phyloP scores from a whole-genome alignment of 2,113 vertebrate genomes.

The Sebastes fasciatus region DNA sequence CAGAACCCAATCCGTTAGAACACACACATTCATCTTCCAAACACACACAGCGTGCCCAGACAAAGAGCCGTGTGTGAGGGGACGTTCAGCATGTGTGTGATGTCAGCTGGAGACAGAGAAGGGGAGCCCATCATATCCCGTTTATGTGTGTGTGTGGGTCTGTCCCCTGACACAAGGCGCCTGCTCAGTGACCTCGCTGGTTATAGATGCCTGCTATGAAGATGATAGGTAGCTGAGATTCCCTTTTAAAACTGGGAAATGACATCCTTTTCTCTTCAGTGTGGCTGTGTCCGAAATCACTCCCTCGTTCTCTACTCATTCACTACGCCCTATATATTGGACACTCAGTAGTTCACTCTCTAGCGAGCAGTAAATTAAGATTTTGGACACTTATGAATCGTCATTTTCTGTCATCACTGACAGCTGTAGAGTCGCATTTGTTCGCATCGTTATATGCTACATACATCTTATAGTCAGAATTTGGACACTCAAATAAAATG shows the following conservation, averaged over 20 bases:
- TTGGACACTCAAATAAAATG: neutral
- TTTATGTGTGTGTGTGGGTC: constrained; percentile 69
- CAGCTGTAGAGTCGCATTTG: neutral
- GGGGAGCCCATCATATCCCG: constrained; percentile 77
- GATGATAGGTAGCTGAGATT: constrained; percentile 52
- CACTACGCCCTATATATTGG: constrained; percentile 1
- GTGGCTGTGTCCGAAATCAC: neutral
- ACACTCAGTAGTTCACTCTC: neutral
- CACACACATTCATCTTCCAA: constrained; percentile 79
- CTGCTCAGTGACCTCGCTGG: constrained; percentile 60
- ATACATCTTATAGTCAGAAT: neutral
- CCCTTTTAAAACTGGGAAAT: constrained; percentile 32
- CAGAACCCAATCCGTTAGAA: constrained; percentile 76
- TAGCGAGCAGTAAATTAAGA: constrained; percentile 13
- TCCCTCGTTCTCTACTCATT: neutral
- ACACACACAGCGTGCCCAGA: constrained; percentile 72
- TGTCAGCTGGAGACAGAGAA: constrained; percentile 82
- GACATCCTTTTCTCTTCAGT: constrained; percentile 4
- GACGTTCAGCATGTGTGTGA: constrained; percentile 81
- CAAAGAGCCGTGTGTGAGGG: constrained; percentile 78
- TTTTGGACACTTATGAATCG: constrained; percentile 3
- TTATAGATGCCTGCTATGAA: constrained; percentile 65
- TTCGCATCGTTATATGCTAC: neutral
- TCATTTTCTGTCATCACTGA: constrained; percentile 28
- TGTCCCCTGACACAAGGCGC: constrained; percentile 73